Evolutionary conservation across 2,797 vertebrate species (phyloP), one percentile per base, ranked within the genome.

Genomic region (Morelia viridis): DNA sequence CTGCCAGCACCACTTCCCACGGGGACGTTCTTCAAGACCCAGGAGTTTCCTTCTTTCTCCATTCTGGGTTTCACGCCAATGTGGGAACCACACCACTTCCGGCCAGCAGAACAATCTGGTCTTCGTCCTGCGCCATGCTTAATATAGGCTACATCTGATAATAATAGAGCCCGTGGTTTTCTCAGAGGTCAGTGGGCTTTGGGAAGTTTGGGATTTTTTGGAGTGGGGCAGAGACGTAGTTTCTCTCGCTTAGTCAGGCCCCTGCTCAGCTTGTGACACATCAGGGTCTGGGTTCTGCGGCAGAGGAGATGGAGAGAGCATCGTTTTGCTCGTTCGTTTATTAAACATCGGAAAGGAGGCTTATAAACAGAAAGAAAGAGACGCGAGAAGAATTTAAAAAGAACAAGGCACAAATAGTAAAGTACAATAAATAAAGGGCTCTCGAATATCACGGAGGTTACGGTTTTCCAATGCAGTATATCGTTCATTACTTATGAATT

Each of bases 61-160:
- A 22, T 8, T 19, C 31, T n/a, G 19, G 68, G 3, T 8, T 35
- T 8, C 68, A 35, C 1, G 19, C 22, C 71, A 3, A 1, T 31
- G 1, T 0, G 15, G 17, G 68, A 35, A 19, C 4, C n/a, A 0
- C 13, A 15, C n/a, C 0, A 4, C n/a, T 1, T 2, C 0, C n/a
- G 68, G 13, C 31, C 35, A 41, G 35, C 71, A 9, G 17, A 22
- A 22, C 7, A 0, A 22, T 4, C 35, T 0, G 17, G 2, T 22
- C 71, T 22, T 4, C 15, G 2, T 22, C 71, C 19, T 4, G 31
- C 1, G 0, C 65, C 6, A 1, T 31, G 68, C 31, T 71, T 76
- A 22, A 22, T 41, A 10, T 10, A 41, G 35, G 22, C 1, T 1
- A 22, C 17, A 4, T 9, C 22, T 76, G 31, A 35, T 76, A 35